Base-by-base conservation (phyloP, 2,888 invertebrate species). In the Andrena haemorrhoa region DNA sequence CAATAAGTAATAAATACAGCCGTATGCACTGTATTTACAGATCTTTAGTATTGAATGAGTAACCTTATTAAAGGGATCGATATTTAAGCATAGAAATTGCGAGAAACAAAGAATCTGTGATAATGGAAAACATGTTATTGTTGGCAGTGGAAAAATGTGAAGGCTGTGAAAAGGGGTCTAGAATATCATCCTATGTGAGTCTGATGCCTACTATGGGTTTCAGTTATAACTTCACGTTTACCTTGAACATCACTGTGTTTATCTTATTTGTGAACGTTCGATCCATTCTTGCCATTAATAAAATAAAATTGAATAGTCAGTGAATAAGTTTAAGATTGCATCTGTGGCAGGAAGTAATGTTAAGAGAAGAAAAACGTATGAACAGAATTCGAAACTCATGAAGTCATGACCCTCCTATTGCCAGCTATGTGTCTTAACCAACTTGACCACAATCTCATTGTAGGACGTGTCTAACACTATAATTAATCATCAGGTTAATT, bases 21-120 rank as follows among this genome's bases (percentile, higher is more conserved):
- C 10, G 4, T 26, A 12, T 56, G 53, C 26, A 23, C 23, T 26
- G 23, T 23, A 23, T 56, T 26, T 23, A 56, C 20, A 56, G 23
- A 26, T 41, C 12, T 4, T 41, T 41, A 41, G 41, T 41, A 41
- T 41, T 16, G 41, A 41, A 41, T 16, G 41, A 12, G 23, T 56
- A 26, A 56, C 56, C 26, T 56, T 10, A 23, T 56, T 56, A 26
- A 56, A 56, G 1, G 26, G 26, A 56, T 56, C 56, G 56, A 56
- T 56, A 56, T 23, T 56, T 26, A 12, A 26, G 56, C 56, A 56
- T 56, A 56, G 56, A 23, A 56, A 10, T 56, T 23, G 56, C 26
- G 23, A 56, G 23, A 26, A 56, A 56, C 56, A 56, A 53, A 53
- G 53, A 53, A 20, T 53, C 53, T 53, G 53, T 20, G 53, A 20